Evolutionary conservation across 2,888 invertebrate species (phyloP), one percentile per base, ranked within the genome.

Genomic region (Phrixothrix hirtus): DNA sequence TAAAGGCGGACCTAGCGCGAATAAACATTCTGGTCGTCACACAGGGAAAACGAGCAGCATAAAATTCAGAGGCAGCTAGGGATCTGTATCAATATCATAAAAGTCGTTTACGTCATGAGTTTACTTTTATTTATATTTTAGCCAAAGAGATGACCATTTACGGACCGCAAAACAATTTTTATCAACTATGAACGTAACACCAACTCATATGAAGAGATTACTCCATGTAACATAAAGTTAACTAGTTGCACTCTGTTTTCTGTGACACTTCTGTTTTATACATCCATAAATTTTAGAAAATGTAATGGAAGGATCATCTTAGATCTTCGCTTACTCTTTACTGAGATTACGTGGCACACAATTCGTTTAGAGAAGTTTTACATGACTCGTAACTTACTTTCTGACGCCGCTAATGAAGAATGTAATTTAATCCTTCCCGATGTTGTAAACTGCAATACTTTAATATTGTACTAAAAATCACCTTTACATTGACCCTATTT

Each of bases 1-100:
- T 35, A n/a, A 21, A 36, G 17, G 37, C 16, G 30, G 27, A 30
- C 16, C 44, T 17, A 45, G 12, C 36, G 14, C 36, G 10, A 27
- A 45, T 45, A 45, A 45, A 45, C 36, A 45, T 45, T 37, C 45
- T 10, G 29, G 30, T 11, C 45, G 25, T 14, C 45, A 29, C 36
- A 14, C 45, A 30, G 37, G 45, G 45, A 36, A 45, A 45, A 30
- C 37, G 45, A 13, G 44, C 13, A 30, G 45, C 45, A 45, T 45
- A 45, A 45, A 45, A 45, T 45, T 45, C 45, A 45, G 37, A 45
- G 37, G 37, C 45, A 36, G 30, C 45, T 30, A 25, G 45, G 45
- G 45, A 29, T 31, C 45, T 29, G 45, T 45, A 45, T 45, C 45
- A 37, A 45, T 45, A 45, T 45, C 45, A 45, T 45, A 45, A 45